These are phyloP conservation scores for Burhinus bistriatus DNA, from an alignment of 2,113 vertebrate species.

Conservation along the genomic window DNA sequence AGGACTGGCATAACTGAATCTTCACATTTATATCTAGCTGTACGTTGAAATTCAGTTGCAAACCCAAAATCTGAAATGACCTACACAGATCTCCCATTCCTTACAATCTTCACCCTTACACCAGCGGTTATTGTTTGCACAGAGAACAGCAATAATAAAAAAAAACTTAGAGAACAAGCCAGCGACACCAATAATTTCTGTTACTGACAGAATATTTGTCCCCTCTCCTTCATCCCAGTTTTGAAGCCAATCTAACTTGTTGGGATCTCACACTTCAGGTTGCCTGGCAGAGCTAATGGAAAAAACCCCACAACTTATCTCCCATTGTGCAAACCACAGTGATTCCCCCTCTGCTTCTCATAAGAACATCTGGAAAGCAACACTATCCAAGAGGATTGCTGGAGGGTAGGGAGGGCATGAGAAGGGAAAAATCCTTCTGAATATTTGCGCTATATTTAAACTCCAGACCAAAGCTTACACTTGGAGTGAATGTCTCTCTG, in stretches of 20 bases:
- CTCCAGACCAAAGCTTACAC: conserved; percentile 14
- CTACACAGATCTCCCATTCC: not conserved
- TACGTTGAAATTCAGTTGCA: not conserved
- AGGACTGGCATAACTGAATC: not conserved
- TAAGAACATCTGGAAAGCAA: conserved; percentile 50
- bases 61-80: not conserved
- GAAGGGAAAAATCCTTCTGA: conserved; percentile 45
- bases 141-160: not conserved
- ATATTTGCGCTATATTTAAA: conserved; percentile 62
- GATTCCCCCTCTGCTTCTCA: not conserved
- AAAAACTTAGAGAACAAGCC: not conserved
- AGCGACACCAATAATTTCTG: not conserved
- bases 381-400: conserved; percentile 8
- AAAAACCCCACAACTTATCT: not conserved
- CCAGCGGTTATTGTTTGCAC: not conserved
- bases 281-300: not conserved
- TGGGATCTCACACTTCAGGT: not conserved
- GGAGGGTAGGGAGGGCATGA: conserved; percentile 56
- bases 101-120: not conserved
- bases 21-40: not conserved
- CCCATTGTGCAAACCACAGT: not conserved
- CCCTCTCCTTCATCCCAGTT: not conserved
- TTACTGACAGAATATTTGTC: not conserved
- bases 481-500: not conserved
- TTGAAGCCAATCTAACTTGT: not conserved